A percentile compares a stretch with the other conserved stretches of the same genome.
Evolutionary conservation across 2,888 invertebrate species (phyloP).

Genomic region (Apodemia zela): DNA sequence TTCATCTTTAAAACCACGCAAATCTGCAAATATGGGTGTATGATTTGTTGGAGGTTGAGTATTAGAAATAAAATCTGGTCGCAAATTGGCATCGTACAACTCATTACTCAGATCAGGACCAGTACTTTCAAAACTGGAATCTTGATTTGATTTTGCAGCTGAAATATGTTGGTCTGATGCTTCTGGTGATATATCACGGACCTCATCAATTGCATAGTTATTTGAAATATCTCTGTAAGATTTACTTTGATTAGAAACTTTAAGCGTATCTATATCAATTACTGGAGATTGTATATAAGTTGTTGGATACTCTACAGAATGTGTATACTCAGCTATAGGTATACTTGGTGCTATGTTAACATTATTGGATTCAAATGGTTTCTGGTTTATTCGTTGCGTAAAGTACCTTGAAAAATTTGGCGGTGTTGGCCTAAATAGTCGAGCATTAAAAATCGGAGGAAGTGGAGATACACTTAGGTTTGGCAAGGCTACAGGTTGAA

Average conservation of each 20-base stretch:
- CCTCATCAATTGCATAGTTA: slow-evolving; percentile 56
- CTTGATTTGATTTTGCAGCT: slow-evolving; percentile 60
- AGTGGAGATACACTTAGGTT: slow-evolving; percentile 82
- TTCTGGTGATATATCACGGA: slow-evolving; percentile 76
- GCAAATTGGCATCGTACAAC: slow-evolving; percentile 51
- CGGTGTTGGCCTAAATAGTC: slow-evolving; percentile 72
- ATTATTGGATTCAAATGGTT: slow-evolving; percentile 52
- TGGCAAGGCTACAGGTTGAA: slow-evolving; percentile 82
- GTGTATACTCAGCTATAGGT: slow-evolving; percentile 84
- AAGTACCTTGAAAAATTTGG: slow-evolving; percentile 42
- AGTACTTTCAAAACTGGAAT: slow-evolving; percentile 68
- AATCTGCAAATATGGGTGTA: slow-evolving; percentile 58
- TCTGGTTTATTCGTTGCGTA: slow-evolving; percentile 53
- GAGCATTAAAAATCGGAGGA: slow-evolving; percentile 82
- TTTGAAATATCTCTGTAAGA: slow-evolving; percentile 64
- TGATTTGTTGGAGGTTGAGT: slow-evolving; percentile 51
- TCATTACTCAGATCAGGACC: slow-evolving; percentile 59
- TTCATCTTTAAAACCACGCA: slow-evolving; percentile 64
- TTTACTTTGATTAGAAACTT: slow-evolving; percentile 56
- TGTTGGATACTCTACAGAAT: slow-evolving; percentile 86
- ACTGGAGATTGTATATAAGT: slow-evolving; percentile 85
- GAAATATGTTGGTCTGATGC: slow-evolving; percentile 70
- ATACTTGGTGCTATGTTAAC: slow-evolving; percentile 83
- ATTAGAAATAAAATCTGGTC: slow-evolving; percentile 46
- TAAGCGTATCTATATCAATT: slow-evolving; percentile 77